phyloP scores from a whole-genome alignment of 1,140 invertebrate species.

The Aricia agestis region DNA sequence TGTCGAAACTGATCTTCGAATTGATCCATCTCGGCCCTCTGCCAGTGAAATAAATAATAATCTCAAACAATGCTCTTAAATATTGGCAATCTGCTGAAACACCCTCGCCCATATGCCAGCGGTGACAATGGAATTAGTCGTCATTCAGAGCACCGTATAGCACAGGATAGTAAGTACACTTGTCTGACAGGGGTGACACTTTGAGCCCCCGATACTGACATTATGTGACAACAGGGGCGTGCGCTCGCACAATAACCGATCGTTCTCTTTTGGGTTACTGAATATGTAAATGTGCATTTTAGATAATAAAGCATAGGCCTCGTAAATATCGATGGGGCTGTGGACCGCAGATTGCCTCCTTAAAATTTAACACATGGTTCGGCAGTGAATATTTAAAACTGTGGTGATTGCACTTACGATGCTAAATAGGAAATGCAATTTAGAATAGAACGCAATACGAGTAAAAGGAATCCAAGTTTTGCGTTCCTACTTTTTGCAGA shows the following conservation, averaged over 20 bases:
- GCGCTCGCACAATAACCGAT: conserved; percentile 56
- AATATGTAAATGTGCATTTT: conserved; percentile 32
- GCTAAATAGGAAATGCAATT: background rate
- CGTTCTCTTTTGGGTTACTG: conserved; percentile 47
- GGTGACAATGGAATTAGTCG: conserved; percentile 73
- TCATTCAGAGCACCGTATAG: conserved; percentile 65
- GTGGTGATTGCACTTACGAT: conserved; percentile 8
- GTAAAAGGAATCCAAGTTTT: background rate
- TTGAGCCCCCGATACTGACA: conserved; percentile 69
- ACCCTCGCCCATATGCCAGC: conserved; percentile 62
- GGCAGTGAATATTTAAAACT: background rate
- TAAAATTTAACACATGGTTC: conserved; percentile 16
- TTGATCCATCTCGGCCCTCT: background rate
- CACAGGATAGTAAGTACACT: conserved; percentile 70
- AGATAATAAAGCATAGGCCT: conserved; percentile 22
- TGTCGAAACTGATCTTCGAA: background rate
- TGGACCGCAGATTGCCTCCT: conserved; percentile 9
- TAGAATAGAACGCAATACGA: background rate
- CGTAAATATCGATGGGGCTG: conserved; percentile 18
- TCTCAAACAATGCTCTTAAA: conserved; percentile 42
- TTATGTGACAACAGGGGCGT: conserved; percentile 69
- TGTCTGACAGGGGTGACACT: conserved; percentile 63
- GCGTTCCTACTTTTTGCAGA: background rate
- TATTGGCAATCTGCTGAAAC: conserved; percentile 61
- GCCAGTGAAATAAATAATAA: conserved; percentile 17